These are phyloP conservation scores for Polyergus mexicanus DNA, from an alignment of 1,140 invertebrate species.

Conservation along the genomic window DNA sequence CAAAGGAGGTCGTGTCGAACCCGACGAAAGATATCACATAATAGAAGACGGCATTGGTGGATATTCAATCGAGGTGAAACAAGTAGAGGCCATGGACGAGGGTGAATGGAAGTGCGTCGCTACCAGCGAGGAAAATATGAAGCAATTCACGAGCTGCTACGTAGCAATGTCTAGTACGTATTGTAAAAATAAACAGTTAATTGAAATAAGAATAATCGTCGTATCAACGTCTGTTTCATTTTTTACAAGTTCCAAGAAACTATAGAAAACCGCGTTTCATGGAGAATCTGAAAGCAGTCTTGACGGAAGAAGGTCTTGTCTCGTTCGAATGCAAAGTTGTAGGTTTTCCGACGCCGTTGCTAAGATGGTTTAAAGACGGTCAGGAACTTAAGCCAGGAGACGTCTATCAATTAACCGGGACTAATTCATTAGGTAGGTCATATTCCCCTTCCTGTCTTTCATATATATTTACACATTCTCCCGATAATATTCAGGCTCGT, in stretches of 20 bases:
- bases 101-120: constrained; percentile 96
- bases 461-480: not conserved
- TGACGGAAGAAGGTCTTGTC: constrained; percentile 96
- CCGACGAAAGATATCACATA: constrained; percentile 89
- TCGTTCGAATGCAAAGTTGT: constrained; percentile 97
- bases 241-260: constrained; percentile 92
- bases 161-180: constrained; percentile 91
- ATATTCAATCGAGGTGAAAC: constrained; percentile 91
- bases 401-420: constrained; percentile 96
- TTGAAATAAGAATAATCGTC: not conserved
- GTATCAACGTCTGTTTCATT: constrained; percentile 6
- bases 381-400: constrained; percentile 96
- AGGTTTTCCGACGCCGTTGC: constrained; percentile 94
- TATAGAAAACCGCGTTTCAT: constrained; percentile 95
- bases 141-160: constrained; percentile 90
- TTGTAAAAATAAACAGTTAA: not conserved
- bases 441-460: not conserved
- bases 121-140: constrained; percentile 90
- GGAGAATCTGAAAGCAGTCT: constrained; percentile 94
- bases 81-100: constrained; percentile 92
- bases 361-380: constrained; percentile 97
- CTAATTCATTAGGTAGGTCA: constrained; percentile 90
- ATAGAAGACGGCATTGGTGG: constrained; percentile 93
- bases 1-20: constrained; percentile 91
- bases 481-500: constrained; percentile 89